Evolutionary conservation across 2,888 invertebrate genomes (phyloP).

Genomic region (Apotomis betuletana): DNA sequence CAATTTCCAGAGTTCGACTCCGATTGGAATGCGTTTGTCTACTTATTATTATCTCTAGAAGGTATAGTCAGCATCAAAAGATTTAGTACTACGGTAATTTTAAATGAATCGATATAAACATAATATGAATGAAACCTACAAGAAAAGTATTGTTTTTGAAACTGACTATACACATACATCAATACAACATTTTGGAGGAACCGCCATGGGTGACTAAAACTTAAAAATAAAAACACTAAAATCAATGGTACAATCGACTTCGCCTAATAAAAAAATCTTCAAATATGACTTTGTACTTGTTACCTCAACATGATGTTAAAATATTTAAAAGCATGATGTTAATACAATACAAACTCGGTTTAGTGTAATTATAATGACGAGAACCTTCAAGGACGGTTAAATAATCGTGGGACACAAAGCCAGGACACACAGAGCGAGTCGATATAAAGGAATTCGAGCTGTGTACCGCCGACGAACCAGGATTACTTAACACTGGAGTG

Average conservation of each 20-base stretch:
- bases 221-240: constrained; percentile 6
- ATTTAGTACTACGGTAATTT: background rate
- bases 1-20: background rate
- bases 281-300: background rate
- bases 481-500: background rate
- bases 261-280: constrained; percentile 12
- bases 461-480: background rate
- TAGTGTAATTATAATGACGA: constrained; percentile 9
- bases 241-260: constrained; percentile 17
- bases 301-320: constrained; percentile 2
- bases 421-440: background rate
- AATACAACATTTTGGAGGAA: constrained; percentile 16
- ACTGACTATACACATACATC: background rate
- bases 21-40: background rate
- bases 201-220: constrained; percentile 10
- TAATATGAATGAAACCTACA: background rate
- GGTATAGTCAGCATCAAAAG: background rate
- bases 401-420: background rate
- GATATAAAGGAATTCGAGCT: background rate
- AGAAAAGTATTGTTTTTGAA: background rate
- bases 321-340: constrained; percentile 9
- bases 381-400: background rate
- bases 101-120: background rate
- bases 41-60: background rate
- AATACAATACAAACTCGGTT: constrained; percentile 13